A percentile compares a stretch with the other conserved stretches of the same genome.
These are phyloP conservation scores for Melieria crassipennis DNA, from an alignment of 2,888 invertebrate species.

Conservation along the genomic window DNA sequence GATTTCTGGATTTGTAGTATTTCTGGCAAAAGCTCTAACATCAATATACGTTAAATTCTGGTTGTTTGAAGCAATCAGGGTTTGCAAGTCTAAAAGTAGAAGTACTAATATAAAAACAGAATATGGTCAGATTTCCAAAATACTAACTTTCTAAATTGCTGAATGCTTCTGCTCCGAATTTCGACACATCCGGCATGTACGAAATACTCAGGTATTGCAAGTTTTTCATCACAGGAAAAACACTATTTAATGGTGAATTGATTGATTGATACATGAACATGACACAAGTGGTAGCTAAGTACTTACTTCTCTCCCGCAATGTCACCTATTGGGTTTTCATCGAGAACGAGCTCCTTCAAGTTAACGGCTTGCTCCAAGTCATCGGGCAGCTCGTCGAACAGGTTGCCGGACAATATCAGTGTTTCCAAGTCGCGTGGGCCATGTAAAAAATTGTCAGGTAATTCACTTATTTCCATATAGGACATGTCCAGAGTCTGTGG, in stretches of 20 bases:
- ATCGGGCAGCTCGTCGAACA: slow-evolving; percentile 70
- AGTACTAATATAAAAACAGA: no score
- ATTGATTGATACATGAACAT: background rate
- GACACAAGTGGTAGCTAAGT: background rate
- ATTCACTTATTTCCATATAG: slow-evolving; percentile 70
- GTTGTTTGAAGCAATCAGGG: slow-evolving; percentile 74
- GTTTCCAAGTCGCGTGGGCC: slow-evolving; percentile 73
- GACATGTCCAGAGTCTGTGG: slow-evolving; percentile 75
- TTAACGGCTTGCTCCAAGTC: slow-evolving; percentile 71
- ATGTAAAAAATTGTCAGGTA: slow-evolving; percentile 76
- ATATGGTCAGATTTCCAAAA: no score
- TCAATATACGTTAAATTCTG: slow-evolving; percentile 71
- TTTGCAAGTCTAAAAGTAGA: slow-evolving; percentile 64
- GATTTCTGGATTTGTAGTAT: slow-evolving; percentile 67
- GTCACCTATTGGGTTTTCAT: slow-evolving; percentile 75
- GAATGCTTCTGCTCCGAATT: slow-evolving; percentile 70
- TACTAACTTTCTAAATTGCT: slow-evolving; percentile 68
- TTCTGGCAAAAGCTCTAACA: slow-evolving; percentile 70
- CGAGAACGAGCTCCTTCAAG: slow-evolving; percentile 72
- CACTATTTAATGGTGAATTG: slow-evolving; percentile 60
- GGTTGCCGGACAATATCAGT: slow-evolving; percentile 76
- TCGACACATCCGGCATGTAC: slow-evolving; percentile 71
- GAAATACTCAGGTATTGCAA: slow-evolving; percentile 76
- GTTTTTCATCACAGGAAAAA: slow-evolving; percentile 73
- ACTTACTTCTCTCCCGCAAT: slow-evolving; percentile 67